Evolutionary conservation across 2,113 vertebrate genomes (phyloP).

Genomic region (Mus musculus): DNA sequence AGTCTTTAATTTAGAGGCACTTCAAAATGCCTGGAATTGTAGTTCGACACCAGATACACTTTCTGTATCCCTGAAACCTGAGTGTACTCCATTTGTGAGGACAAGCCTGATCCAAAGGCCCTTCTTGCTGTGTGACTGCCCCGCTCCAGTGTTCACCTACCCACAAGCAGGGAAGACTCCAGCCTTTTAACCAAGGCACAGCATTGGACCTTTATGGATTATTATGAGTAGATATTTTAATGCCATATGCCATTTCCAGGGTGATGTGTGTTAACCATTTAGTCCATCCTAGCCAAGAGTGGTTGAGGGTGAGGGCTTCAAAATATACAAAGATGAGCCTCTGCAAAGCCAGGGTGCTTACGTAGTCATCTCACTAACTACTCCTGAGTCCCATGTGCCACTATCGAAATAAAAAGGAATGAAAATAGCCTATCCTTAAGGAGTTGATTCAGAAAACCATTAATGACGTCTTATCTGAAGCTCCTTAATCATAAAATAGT

Average conservation of each 20-base stretch:
- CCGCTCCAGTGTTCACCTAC: not conserved
- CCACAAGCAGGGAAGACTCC: not conserved
- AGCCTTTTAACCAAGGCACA: not conserved
- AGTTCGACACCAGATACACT: not conserved
- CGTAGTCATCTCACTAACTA: not conserved
- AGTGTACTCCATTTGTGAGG: not conserved
- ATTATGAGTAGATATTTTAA: not conserved
- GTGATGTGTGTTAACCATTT: not conserved
- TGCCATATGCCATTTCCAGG: not conserved
- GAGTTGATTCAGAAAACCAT: not conserved
- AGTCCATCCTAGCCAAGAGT: not conserved
- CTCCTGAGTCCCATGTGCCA: not conserved
- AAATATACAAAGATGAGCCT: too few species aligned
- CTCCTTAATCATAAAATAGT: not conserved
- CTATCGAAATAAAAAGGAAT: not conserved
- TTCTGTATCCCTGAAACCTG: not conserved
- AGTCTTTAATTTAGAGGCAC: not conserved
- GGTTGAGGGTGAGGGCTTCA: not conserved
- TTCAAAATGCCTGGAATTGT: not conserved
- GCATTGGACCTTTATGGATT: not conserved
- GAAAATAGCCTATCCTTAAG: not conserved
- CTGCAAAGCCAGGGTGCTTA: not conserved
- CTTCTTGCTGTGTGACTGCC: not conserved
- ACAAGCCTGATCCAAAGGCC: not conserved
- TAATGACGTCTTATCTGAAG: not conserved